These are phyloP conservation scores for Oreohelix idahoensis DNA, from an alignment of 1,140 invertebrate genomes.

Conservation along the genomic window DNA sequence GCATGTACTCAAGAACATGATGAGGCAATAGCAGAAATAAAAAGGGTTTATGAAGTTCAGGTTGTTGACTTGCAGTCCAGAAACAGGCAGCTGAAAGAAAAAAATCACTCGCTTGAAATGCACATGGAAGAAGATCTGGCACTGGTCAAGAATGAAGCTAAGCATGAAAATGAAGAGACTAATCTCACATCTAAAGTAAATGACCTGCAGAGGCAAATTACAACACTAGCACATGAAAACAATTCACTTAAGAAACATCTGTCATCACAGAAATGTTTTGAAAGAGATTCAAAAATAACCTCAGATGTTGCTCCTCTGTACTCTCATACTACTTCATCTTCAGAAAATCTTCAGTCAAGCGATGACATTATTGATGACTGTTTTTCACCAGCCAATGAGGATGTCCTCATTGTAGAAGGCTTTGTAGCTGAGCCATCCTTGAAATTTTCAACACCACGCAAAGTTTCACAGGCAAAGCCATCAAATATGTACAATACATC, in stretches of 20 bases:
- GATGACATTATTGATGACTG: not conserved
- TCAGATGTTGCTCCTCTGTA: constrained; percentile 13
- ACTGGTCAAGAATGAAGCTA: not conserved
- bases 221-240: not conserved
- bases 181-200: not conserved
- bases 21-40: not conserved
- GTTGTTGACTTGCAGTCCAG: not conserved
- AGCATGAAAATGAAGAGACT: not conserved
- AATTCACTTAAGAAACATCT: not conserved
- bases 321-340: not conserved
- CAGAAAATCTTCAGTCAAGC: not conserved
- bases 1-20: not conserved
- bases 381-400: not conserved
- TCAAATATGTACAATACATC: not conserved
- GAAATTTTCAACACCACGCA: not conserved
- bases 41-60: not conserved
- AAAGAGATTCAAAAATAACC: not conserved
- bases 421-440: constrained; percentile 29
- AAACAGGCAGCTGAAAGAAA: constrained; percentile 15
- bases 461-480: not conserved
- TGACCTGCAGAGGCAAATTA: constrained; percentile 8
- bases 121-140: not conserved
- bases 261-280: not conserved
- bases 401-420: not conserved
- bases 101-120: not conserved